A percentile compares a stretch with the other conserved stretches of the same genome.
These are phyloP conservation scores for Mythimna lalbum DNA, from an alignment of 2,888 invertebrate species.

Conservation along the genomic window DNA sequence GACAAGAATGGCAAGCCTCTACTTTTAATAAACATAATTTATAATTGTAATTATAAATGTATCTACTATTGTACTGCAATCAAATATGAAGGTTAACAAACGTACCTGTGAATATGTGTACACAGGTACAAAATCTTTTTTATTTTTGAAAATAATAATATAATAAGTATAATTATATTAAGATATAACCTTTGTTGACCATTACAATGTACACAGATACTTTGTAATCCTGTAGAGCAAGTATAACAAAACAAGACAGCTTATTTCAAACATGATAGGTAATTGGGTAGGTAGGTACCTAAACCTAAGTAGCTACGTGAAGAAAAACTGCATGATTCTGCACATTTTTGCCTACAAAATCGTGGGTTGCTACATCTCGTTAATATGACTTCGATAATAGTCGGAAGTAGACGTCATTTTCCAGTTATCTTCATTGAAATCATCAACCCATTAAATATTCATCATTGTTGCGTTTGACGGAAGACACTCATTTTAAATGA, in stretches of 20 bases:
- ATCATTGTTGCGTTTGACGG: slow-evolving; percentile 40
- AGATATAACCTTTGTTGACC: not conserved
- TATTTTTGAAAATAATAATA: not conserved
- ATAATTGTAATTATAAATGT: not conserved
- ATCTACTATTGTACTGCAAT: not conserved
- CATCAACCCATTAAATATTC: slow-evolving; percentile 33
- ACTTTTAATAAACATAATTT: slow-evolving; percentile 10
- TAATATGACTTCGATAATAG: slow-evolving; percentile 23
- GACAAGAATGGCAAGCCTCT: not conserved
- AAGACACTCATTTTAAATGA: slow-evolving; percentile 13
- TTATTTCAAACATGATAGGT: not conserved
- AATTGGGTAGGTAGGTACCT: not conserved
- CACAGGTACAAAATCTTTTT: not conserved
- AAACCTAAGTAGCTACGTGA: not conserved
- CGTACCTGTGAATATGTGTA: not conserved
- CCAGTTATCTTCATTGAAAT: slow-evolving; percentile 20
- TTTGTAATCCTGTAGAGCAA: not conserved
- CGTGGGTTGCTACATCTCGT: not conserved
- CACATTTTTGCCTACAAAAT: not conserved
- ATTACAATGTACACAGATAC: not conserved
- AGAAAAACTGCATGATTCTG: slow-evolving; percentile 4
- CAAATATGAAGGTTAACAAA: slow-evolving; percentile 16
- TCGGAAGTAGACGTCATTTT: slow-evolving; percentile 22
- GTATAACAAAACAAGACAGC: not conserved
- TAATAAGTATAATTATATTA: not conserved